Evolutionary conservation across 2,797 vertebrate species (phyloP).

Genomic region (Cyprinodon diabolis): DNA sequence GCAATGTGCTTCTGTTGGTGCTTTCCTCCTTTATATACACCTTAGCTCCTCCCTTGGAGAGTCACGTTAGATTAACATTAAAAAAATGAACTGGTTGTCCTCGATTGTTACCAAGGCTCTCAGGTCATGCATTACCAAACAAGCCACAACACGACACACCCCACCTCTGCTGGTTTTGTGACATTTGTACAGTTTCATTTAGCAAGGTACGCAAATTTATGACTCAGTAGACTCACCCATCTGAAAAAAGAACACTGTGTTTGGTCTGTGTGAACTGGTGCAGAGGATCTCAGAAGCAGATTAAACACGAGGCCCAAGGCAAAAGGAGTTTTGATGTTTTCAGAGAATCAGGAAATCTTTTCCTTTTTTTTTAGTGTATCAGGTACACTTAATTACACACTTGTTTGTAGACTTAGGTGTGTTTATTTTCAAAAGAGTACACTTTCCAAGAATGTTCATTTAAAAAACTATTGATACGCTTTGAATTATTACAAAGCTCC

Average conservation of each 20-base stretch:
- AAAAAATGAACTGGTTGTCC: conserved; percentile 26
- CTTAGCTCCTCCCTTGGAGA: conserved; percentile 42
- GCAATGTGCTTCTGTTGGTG: neutral
- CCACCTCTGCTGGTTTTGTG: neutral
- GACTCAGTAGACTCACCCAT: conserved; percentile 30
- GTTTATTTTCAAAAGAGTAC: neutral
- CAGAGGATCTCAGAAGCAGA: neutral
- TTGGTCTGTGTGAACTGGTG: conserved; percentile 6
- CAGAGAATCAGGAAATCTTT: neutral
- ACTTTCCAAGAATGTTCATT: neutral
- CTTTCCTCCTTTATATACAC: conserved; percentile 46
- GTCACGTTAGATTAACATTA: neutral
- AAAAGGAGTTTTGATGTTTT: neutral
- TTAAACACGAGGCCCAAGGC: neutral
- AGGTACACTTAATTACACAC: neutral
- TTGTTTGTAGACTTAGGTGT: neutral
- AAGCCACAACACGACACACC: neutral
- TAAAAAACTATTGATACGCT: neutral
- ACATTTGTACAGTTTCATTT: neutral
- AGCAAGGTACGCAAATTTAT: neutral
- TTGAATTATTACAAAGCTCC: neutral
- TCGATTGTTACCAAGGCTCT: conserved; percentile 8
- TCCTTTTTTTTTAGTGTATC: neutral
- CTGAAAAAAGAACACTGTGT: neutral
- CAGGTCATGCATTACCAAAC: neutral